phyloP scores from a whole-genome alignment of 1,140 invertebrate genomes.

The Paraescarpia echinospica region DNA sequence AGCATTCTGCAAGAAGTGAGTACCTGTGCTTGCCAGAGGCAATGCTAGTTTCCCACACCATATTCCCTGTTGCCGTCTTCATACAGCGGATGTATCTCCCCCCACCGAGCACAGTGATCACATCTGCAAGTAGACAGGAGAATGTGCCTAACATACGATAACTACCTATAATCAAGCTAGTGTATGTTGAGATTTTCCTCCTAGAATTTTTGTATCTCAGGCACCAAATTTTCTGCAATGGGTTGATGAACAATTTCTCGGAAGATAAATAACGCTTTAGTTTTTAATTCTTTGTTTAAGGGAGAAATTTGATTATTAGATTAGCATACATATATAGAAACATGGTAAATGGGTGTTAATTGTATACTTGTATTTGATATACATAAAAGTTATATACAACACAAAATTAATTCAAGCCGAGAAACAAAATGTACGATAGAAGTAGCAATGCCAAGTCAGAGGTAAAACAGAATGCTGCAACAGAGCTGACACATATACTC shows the following conservation, averaged over 20 bases:
- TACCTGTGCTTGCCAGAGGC: constrained; percentile 3
- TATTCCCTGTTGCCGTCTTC: background rate
- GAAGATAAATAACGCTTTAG: no score
- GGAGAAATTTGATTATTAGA: background rate
- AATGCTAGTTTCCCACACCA: constrained; percentile 12
- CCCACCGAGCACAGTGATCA: background rate
- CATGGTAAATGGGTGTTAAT: no score
- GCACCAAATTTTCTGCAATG: no score
- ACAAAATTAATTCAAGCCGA: no score
- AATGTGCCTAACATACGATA: background rate
- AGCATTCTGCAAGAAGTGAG: background rate
- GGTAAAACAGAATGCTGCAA: background rate
- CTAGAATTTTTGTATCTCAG: no score
- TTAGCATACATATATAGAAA: background rate
- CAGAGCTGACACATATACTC: background rate
- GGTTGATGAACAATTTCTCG: no score
- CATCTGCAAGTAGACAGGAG: background rate
- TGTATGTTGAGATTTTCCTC: no score
- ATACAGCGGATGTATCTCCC: background rate
- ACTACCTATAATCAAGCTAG: background rate
- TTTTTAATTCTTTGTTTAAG: no score
- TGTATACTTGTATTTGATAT: no score
- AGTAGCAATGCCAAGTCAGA: no score
- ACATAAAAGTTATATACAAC: no score
- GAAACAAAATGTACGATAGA: no score